Evolutionary conservation across 2,113 vertebrate species (phyloP).

Genomic region (Heliornis fulica): DNA sequence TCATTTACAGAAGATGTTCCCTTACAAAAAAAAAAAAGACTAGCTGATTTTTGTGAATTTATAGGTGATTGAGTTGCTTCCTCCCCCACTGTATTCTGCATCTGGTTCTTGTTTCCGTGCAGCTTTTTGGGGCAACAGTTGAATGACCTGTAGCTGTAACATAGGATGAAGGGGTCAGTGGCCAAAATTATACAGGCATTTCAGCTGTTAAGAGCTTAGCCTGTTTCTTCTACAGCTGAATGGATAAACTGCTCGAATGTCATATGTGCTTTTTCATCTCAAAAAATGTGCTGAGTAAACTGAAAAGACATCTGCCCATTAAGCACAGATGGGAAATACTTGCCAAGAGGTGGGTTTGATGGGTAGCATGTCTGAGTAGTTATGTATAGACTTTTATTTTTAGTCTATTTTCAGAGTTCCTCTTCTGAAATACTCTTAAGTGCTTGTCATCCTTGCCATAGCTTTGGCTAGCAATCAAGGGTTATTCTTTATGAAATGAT

Average conservation of each 20-base stretch:
- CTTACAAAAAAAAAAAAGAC: not conserved
- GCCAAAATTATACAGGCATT: not conserved
- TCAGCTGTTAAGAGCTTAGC: conserved; percentile 15
- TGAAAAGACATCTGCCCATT: conserved; percentile 40
- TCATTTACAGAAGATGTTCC: not conserved
- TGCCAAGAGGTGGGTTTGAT: conserved; percentile 24
- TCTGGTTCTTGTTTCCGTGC: not conserved
- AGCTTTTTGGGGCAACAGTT: not conserved
- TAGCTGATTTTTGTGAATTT: not conserved
- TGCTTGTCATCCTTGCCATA: not conserved
- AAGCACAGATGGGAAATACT: conserved; percentile 42
- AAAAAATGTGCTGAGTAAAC: conserved; percentile 45
- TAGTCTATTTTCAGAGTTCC: conserved; percentile 14
- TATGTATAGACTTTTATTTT: conserved; percentile 40
- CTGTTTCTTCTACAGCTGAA: conserved; percentile 31
- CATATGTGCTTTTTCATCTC: conserved; percentile 2
- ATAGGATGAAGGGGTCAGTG: not conserved
- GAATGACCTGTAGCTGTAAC: not conserved
- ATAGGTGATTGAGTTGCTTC: not conserved
- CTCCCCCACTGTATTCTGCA: not conserved
- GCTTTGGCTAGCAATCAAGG: not conserved
- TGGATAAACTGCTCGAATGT: conserved; percentile 25
- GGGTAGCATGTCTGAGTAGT: conserved; percentile 1
- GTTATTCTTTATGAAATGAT: not conserved
- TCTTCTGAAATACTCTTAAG: not conserved